Base-by-base conservation (phyloP, 2,797 vertebrate genomes). In the Sarcoramphus papa region DNA sequence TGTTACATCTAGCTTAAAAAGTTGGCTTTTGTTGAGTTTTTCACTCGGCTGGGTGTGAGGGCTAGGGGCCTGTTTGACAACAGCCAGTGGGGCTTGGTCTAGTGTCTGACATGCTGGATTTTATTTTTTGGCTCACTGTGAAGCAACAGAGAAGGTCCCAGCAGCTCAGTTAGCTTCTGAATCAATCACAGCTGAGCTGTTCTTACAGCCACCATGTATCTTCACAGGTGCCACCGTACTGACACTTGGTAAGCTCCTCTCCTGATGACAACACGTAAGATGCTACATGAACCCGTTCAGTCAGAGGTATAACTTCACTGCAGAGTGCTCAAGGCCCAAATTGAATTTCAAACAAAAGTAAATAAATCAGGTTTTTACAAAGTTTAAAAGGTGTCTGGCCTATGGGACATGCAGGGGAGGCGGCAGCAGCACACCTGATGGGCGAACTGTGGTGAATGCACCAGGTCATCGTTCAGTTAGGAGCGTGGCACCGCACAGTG, bases 171-270 rank as follows among this genome's bases (percentile, higher is more conserved):
- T 37, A 45, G 10, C 50, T 91, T 50, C 73, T 53, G 31, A 73
- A 25, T 35, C 62, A 73, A 25, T 35, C 62, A 51, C 43, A 79
- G n/a, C 33, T 24, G 10, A 37, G 16, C 30, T 72, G 30, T 31
- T 90, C 64, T 73, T 53, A 30, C 0, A 1, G 41, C 40, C 37
- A 43, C 16, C 12, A 2, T 0, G 0, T 43, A 50, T 11, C 50
- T 54, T 48, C 30, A 33, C 31, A 74, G 67, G 23, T 48, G 35
- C 56, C 83, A 91, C 40, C 51, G 85, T 43, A 67, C 24, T 11
- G 33, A 30, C 21, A 43, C 19, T 60, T 5, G 3, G 18, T n/a
- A 48, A 76, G 28, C 19, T 48, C 41, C 67, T 57, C 48, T 73
- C 48, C 47, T 41, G 41, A 60, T 41, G 41, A 60, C 10, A 81